These are phyloP conservation scores for Strigamia crassipes DNA, from an alignment of 2,888 invertebrate species.

Conservation along the genomic window DNA sequence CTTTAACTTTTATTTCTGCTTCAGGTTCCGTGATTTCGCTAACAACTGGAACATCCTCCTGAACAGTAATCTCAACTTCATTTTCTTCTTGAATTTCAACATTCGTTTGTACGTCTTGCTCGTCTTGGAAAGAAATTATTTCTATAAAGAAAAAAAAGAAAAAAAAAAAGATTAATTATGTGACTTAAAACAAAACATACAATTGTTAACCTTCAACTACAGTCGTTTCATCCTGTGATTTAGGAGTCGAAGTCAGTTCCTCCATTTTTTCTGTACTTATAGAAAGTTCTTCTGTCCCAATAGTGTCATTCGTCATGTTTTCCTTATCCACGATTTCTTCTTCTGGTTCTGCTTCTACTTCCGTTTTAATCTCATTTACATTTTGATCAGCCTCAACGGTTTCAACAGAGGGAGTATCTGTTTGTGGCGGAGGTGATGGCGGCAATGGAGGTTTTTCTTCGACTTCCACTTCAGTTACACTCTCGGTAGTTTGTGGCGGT, in stretches of 20 bases:
- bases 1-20: background rate
- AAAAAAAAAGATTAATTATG: background rate
- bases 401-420: background rate
- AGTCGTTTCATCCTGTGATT: background rate
- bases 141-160: background rate
- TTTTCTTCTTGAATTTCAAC: background rate
- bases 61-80: background rate
- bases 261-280: background rate
- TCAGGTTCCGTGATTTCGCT: background rate
- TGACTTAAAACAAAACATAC: background rate
- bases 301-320: constrained; percentile 2
- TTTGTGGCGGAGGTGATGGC: background rate
- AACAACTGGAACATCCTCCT: background rate
- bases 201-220: background rate
- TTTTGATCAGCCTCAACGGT: background rate
- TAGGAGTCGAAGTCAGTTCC: background rate
- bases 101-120: background rate
- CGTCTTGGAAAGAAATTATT: background rate
- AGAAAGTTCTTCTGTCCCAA: background rate
- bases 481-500: background rate
- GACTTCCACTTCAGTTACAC: background rate
- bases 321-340: constrained; percentile 10
- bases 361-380: background rate
- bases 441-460: background rate
- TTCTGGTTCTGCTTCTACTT: background rate